phyloP scores from a whole-genome alignment of 2,797 vertebrate species.

The Coccyzus lansbergi region DNA sequence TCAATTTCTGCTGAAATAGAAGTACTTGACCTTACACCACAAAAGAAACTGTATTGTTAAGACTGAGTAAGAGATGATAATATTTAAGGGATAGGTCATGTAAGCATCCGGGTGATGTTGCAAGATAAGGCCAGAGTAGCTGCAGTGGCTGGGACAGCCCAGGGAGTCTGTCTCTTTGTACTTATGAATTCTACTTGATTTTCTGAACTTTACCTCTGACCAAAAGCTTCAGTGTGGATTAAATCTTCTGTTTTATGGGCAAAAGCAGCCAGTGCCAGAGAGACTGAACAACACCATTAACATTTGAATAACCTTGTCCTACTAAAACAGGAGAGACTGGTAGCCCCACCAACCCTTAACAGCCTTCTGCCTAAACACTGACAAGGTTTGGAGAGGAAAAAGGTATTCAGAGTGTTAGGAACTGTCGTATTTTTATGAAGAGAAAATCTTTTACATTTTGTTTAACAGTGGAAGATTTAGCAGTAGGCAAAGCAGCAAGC shows the following conservation, averaged over 20 bases:
- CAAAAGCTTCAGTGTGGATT: constrained; percentile 2
- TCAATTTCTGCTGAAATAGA: background rate
- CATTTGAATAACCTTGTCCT: constrained; percentile 46
- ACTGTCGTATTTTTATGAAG: background rate
- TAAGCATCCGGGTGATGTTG: background rate
- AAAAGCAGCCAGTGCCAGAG: background rate
- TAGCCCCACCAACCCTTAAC: background rate
- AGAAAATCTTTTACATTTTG: background rate
- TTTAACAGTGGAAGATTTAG: background rate
- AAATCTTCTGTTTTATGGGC: constrained; percentile 31
- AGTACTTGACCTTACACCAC: background rate
- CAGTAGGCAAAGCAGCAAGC: background rate
- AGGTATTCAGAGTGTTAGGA: background rate
- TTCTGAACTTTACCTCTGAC: constrained; percentile 43
- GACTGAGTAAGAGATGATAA: background rate
- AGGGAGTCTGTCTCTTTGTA: background rate
- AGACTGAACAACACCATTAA: constrained; percentile 12
- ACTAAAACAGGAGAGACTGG: background rate
- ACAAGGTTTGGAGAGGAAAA: background rate
- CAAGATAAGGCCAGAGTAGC: background rate
- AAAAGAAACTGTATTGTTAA: background rate
- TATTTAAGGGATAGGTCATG: background rate
- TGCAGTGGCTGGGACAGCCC: background rate
- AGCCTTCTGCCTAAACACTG: background rate
- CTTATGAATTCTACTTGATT: constrained; percentile 10